phyloP scores from a whole-genome alignment of 2,888 invertebrate species.

The Perithous albicinctus region DNA sequence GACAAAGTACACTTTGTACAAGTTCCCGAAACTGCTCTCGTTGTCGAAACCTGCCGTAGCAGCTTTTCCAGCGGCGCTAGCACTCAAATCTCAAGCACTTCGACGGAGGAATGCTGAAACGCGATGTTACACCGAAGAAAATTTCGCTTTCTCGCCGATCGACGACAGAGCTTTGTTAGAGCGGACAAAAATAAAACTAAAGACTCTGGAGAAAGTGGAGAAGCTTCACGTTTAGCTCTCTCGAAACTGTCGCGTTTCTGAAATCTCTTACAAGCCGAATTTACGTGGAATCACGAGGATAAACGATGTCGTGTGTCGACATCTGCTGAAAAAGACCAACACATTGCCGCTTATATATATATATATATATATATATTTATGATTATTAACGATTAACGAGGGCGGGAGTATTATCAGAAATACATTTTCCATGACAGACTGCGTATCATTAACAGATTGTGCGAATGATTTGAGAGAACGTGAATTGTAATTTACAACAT shows the following conservation, averaged over 20 bases:
- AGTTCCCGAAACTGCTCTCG: conserved; percentile 86
- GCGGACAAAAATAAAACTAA: neutral
- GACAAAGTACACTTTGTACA: conserved; percentile 86
- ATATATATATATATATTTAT: too few species aligned
- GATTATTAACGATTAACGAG: conserved; percentile 28
- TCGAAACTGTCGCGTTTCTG: conserved; percentile 26
- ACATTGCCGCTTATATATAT: too few species aligned
- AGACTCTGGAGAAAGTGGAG: conserved; percentile 1
- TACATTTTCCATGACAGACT: conserved; percentile 65
- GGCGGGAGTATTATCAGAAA: conserved; percentile 41
- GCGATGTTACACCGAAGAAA: conserved; percentile 10
- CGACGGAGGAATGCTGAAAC: conserved; percentile 86
- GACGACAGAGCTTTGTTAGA: neutral
- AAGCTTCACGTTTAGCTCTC: neutral
- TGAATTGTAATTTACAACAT: neutral
- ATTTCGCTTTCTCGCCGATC: neutral
- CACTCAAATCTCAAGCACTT: conserved; percentile 88
- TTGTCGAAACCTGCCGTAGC: conserved; percentile 87
- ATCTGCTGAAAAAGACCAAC: neutral
- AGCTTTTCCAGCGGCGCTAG: conserved; percentile 88
- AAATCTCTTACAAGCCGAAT: conserved; percentile 32
- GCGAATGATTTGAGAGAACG: conserved; percentile 37
- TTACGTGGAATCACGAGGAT: conserved; percentile 48
- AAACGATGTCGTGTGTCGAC: too few species aligned
- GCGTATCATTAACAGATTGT: conserved; percentile 52